Evolutionary conservation across 2,888 invertebrate species (phyloP).

Genomic region (Perdita meconis): DNA sequence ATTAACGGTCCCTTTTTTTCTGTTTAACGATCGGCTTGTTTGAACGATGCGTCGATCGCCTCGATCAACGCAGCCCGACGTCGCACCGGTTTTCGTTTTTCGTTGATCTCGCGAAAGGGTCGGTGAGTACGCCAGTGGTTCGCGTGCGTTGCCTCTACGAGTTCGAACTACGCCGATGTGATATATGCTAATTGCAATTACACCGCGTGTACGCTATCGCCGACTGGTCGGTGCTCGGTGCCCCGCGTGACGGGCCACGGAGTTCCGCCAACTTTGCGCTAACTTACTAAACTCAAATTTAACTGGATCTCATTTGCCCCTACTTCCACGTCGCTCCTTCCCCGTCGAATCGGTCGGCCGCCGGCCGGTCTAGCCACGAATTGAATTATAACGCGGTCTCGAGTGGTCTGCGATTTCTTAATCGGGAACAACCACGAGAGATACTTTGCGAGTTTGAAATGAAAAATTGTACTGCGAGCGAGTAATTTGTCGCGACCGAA

Average conservation of each 20-base stretch:
- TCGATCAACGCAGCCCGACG: neutral
- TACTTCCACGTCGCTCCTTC: constrained; percentile 54
- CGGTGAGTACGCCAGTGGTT: constrained; percentile 67
- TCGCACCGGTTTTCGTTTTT: constrained; percentile 1
- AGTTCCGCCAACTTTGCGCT: constrained; percentile 75
- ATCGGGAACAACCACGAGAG: neutral
- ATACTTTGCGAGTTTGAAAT: too few species aligned
- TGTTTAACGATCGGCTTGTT: neutral
- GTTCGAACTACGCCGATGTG: constrained; percentile 73
- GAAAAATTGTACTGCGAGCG: too few species aligned
- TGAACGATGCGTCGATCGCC: neutral
- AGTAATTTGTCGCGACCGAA: too few species aligned
- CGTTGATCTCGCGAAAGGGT: neutral
- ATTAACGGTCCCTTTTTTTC: constrained; percentile 22
- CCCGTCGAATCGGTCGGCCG: neutral
- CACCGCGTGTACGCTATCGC: constrained; percentile 77
- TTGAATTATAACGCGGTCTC: constrained; percentile 62
- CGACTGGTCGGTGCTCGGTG: constrained; percentile 59
- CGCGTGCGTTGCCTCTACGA: constrained; percentile 70
- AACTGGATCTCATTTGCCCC: constrained; percentile 73
- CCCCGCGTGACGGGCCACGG: constrained; percentile 66
- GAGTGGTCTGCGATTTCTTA: neutral
- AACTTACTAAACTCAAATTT: constrained; percentile 79
- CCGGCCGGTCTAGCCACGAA: constrained; percentile 53
- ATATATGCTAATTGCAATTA: constrained; percentile 83